Percentiles rank a stretch among this genome's conserved stretches.
phyloP scores from a whole-genome alignment of 2,888 invertebrate species.

The Drosophila infuscata region DNA sequence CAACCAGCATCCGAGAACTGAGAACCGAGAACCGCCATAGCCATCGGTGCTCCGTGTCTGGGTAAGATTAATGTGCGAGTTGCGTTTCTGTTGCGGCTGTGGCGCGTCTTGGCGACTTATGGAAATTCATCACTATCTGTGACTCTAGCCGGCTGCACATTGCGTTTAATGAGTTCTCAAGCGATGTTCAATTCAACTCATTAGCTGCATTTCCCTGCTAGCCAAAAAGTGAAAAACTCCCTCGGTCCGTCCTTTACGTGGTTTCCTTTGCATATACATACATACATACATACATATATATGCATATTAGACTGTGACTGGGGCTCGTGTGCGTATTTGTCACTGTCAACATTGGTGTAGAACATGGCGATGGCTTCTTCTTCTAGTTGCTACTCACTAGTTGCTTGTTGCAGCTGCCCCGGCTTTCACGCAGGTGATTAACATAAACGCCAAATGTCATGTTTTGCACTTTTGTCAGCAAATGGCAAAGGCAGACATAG shows the following conservation, averaged over 20 bases:
- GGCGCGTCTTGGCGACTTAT: slow-evolving; percentile 78
- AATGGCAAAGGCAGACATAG: slow-evolving; percentile 30
- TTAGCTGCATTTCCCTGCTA: slow-evolving; percentile 77
- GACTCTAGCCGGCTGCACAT: slow-evolving; percentile 35
- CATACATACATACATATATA: slow-evolving; percentile 7
- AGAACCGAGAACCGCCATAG: slow-evolving; percentile 18
- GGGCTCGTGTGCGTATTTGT: slow-evolving; percentile 83
- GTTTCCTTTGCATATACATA: slow-evolving; percentile 52
- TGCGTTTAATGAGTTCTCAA: slow-evolving; percentile 80
- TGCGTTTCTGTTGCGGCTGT: slow-evolving; percentile 63
- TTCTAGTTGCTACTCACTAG: slow-evolving; percentile 12
- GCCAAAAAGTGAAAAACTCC: slow-evolving; percentile 71
- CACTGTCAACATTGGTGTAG: slow-evolving; percentile 84
- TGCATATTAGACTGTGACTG: slow-evolving; percentile 39
- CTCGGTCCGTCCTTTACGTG: slow-evolving; percentile 38
- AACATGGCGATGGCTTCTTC: slow-evolving; percentile 58
- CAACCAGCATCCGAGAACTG: not conserved
- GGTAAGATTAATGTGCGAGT: slow-evolving; percentile 82
- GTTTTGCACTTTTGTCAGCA: slow-evolving; percentile 68
- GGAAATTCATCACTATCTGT: slow-evolving; percentile 83
- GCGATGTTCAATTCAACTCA: slow-evolving; percentile 79
- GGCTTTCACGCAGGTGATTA: slow-evolving; percentile 85
- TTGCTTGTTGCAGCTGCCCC: slow-evolving; percentile 74
- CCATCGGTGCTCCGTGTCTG: slow-evolving; percentile 62
- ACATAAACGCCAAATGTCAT: slow-evolving; percentile 83